Evolutionary conservation across 2,888 invertebrate species (phyloP), one percentile per base, ranked within the genome.

Genomic region (Drosophila melanosoma): DNA sequence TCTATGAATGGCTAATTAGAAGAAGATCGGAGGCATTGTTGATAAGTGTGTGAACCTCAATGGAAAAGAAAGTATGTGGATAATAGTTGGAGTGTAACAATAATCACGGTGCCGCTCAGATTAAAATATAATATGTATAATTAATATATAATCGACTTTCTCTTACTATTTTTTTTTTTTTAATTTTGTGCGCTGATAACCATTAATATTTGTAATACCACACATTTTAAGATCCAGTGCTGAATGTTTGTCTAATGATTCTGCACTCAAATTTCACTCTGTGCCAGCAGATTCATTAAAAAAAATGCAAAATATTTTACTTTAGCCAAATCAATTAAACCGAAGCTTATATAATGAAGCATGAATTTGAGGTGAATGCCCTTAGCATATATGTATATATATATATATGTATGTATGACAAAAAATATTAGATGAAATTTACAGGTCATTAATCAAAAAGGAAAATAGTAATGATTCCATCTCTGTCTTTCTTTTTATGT

Each of bases 401-500:
- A 1, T 11, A 45, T 26, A 8, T 23, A 23, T 20, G 5, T 23
- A 15, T 17, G 51, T 11, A 54, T 51, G 26, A 26, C 26, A 26
- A 26, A 52, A 56, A 45, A 71, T 67, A 79, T 68, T 75, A 62
- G 54, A 75, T 75, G 79, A 72, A 75, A 76, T 75, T 80, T 69
- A 74, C 52, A 72, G 66, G 74, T 76, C 83, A 87, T 84, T 81
- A 87, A 87, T 84, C 85, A 87, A 84, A n/a, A 38, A 72, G 76
- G 73, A 73, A 81, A 84, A 84, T 87, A 82, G 79, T 81, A 81
- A 70, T 51, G 59, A 54, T 64, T 54, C 69, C 60, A 59, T 68
- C 48, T 29, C 36, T 64, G 54, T 66, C 59, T 51, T 45, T 49
- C 33, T 49, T 20, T 23, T 17, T 2, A 6, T 61, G 60, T 20